These are phyloP conservation scores for Zygothrica quintamaculata DNA, from an alignment of 2,888 invertebrate genomes.

Conservation along the genomic window DNA sequence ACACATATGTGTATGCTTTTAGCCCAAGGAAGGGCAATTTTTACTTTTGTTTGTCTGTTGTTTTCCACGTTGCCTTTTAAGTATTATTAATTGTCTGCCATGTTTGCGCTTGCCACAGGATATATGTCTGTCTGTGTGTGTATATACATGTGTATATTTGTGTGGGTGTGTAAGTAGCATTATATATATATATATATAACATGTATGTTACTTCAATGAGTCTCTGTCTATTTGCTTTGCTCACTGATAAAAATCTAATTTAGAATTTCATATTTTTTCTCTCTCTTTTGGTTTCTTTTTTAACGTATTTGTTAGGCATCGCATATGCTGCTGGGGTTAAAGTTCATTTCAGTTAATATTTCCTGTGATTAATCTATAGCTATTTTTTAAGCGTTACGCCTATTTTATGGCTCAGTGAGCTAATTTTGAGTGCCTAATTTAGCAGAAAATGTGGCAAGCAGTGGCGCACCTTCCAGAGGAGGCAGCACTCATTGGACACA, in stretches of 20 bases:
- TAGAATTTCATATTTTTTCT: slow-evolving; percentile 59
- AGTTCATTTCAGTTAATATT: too few relatives aligned
- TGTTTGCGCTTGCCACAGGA: slow-evolving; percentile 68
- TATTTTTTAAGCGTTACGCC: slow-evolving; percentile 20
- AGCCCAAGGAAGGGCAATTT: slow-evolving; percentile 11
- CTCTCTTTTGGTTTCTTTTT: slow-evolving; percentile 14
- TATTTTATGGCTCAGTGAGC: slow-evolving; percentile 45
- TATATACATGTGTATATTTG: slow-evolving; percentile 37
- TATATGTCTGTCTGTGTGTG: slow-evolving; percentile 20
- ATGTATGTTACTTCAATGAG: slow-evolving; percentile 10
- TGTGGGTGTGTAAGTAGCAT: too few relatives aligned
- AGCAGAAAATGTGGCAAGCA: slow-evolving; percentile 49
- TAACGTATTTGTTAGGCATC: too few relatives aligned
- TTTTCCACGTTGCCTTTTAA: slow-evolving; percentile 67
- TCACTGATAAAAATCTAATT: slow-evolving; percentile 62
- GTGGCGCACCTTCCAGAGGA: neutral
- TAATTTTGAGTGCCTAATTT: slow-evolving; percentile 58
- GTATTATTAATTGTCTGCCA: slow-evolving; percentile 80
- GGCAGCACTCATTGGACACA: neutral
- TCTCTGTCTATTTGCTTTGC: slow-evolving; percentile 53
- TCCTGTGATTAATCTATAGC: slow-evolving; percentile 8
- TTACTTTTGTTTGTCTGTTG: slow-evolving; percentile 18
- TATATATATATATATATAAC: too few relatives aligned
- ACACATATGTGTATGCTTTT: slow-evolving; percentile 10
- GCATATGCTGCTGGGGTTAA: slow-evolving; percentile 11